Percentiles rank a stretch among this genome's conserved stretches.
phyloP scores from a whole-genome alignment of 1,140 invertebrate species.

The Bemisia tabaci region DNA sequence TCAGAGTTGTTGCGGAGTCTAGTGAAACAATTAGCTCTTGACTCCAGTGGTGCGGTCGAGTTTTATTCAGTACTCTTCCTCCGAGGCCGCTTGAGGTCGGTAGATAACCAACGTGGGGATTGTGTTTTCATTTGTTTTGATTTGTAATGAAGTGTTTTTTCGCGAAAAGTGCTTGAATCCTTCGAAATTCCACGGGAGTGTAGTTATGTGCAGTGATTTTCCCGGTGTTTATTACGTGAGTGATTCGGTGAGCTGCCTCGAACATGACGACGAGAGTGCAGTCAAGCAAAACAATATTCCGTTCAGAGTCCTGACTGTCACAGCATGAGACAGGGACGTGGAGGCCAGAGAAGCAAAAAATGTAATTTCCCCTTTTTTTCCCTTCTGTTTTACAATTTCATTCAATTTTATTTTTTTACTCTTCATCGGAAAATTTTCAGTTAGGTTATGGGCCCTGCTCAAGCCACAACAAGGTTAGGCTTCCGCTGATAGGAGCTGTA shows the following conservation, averaged over 20 bases:
- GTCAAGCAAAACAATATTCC: background rate
- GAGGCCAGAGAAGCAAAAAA: constrained; percentile 35
- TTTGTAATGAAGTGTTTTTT: background rate
- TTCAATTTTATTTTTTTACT: background rate
- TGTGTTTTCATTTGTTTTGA: background rate
- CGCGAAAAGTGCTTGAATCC: background rate
- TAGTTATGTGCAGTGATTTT: background rate
- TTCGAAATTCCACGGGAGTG: background rate
- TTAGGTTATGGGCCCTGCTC: no score
- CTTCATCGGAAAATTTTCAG: background rate
- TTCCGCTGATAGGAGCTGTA: no score
- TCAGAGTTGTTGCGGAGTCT: background rate
- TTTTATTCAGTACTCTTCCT: background rate
- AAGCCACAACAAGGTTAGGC: no score
- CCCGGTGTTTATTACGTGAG: background rate
- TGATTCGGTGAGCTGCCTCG: background rate
- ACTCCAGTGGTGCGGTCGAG: background rate
- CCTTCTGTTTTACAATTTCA: constrained; percentile 11
- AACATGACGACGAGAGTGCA: background rate
- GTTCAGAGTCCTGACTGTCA: background rate
- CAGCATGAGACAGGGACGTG: constrained; percentile 35
- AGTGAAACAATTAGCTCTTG: background rate
- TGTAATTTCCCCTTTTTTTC: constrained; percentile 28
- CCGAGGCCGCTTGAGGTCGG: background rate
- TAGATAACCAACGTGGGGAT: background rate